These are phyloP conservation scores for Leptopilina syphax DNA, from an alignment of 2,888 invertebrate species.

Conservation along the genomic window DNA sequence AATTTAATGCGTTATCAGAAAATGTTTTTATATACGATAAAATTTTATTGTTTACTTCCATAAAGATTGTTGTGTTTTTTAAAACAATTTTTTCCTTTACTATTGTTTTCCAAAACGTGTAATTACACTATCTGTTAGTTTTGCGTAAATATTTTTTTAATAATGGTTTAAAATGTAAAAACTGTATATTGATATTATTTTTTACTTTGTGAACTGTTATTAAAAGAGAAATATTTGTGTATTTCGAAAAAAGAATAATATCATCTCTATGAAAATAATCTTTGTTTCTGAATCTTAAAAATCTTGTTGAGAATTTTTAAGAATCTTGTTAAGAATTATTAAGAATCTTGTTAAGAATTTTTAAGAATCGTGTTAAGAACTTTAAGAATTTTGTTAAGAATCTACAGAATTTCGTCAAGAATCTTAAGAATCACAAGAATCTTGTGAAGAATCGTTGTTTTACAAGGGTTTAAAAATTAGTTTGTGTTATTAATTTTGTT, in stretches of 20 bases:
- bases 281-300: too few species aligned
- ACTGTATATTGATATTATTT: not conserved
- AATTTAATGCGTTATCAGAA: too few species aligned
- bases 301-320: too few species aligned
- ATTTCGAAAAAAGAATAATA: not conserved
- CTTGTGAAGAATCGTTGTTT: too few species aligned
- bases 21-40: too few species aligned
- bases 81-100: not conserved
- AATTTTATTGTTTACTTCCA: not conserved
- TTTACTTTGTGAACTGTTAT: not conserved
- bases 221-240: not conserved
- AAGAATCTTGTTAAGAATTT: too few species aligned
- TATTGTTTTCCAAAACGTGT: not conserved
- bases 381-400: too few species aligned
- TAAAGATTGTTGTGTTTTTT: not conserved
- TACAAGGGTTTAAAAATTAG: not conserved
- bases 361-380: too few species aligned
- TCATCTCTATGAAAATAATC: not conserved
- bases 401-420: too few species aligned
- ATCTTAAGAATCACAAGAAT: too few species aligned
- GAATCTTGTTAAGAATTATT: too few species aligned
- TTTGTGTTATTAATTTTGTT: not conserved
- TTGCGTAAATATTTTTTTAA: not conserved
- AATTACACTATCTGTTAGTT: conserved; percentile 2
- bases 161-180: not conserved